Base-by-base conservation (phyloP, 2,113 vertebrate genomes). In the Aepyceros melampus region DNA sequence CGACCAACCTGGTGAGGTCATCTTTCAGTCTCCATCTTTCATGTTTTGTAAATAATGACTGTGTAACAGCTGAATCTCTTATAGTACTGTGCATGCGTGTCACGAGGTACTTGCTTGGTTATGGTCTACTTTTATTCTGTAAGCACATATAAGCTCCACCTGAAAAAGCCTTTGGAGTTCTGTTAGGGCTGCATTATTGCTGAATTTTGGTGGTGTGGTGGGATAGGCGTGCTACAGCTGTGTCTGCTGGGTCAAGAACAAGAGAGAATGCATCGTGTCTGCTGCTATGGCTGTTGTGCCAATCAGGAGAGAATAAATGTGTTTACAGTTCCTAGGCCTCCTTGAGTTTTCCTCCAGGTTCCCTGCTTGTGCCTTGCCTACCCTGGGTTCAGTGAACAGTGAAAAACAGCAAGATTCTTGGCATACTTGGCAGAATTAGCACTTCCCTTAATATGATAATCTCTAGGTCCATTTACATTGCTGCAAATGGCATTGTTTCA, bases 1-100 rank as follows among this genome's bases (percentile, higher is more conserved):
- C 0, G 0, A 21, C 17, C n/a, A 21, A 6, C n/a, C 64, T 71
- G 19, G n/a, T 19, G 17, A 71, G 64, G 21, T 71, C n/a, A 11
- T 71, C n/a, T 71, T 67, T 71, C n/a, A 71, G 64, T 36, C 17
- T 64, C 33, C 36, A 71, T 71, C 4, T 2, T 71, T 71, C 21
- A 21, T 36, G 17, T 21, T 36, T 21, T 71, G n/a, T 36, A 36
- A 71, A 21, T 71, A 71, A 36, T 36, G 64, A 71, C 64, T 71
- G 19, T 36, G 64, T 11, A 36, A 21, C 64, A 71, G 17, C 17
- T 21, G 64, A 36, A 36, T 36, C 64, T 36, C n/a, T 71, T 71
- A 71, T 12, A 71, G n/a, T 21, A 71, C 64, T 71, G n/a, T 71
- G 64, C 17, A 71, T 36, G 17, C 0, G 1, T 36, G 17, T 71